These are phyloP conservation scores for Ptilodon capucinus DNA, from an alignment of 2,888 invertebrate genomes.

Conservation along the genomic window DNA sequence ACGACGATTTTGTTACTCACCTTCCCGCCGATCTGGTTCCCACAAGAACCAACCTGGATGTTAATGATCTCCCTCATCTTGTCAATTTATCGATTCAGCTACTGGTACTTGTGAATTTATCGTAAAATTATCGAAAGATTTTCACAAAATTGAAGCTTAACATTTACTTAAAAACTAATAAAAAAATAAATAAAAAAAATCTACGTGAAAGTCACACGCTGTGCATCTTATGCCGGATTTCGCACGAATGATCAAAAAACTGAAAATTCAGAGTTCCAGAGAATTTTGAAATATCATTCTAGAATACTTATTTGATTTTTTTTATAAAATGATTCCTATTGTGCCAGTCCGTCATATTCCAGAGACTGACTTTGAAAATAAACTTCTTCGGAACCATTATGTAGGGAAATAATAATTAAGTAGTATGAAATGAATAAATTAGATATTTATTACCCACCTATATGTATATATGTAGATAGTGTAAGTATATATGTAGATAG, in stretches of 20 bases:
- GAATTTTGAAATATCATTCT: constrained; percentile 48
- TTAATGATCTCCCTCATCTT: constrained; percentile 91
- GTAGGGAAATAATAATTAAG: too few species aligned
- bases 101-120: constrained; percentile 67
- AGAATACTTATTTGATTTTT: constrained; percentile 35
- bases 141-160: constrained; percentile 62
- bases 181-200: constrained; percentile 57
- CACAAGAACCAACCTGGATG: constrained; percentile 90
- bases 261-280: constrained; percentile 4
- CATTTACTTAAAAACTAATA: constrained; percentile 74
- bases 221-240: constrained; percentile 68
- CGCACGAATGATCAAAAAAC: constrained; percentile 46
- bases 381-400: not conserved
- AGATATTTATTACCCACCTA: too few species aligned
- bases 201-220: constrained; percentile 50
- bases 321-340: constrained; percentile 8
- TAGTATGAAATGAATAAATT: too few species aligned
- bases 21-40: constrained; percentile 79
- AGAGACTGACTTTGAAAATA: not conserved
- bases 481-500: too few species aligned
- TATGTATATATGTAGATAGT: too few species aligned
- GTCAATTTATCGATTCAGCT: constrained; percentile 49
- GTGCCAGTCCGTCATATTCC: constrained; percentile 18
- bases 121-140: constrained; percentile 47
- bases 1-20: constrained; percentile 66